These are phyloP conservation scores for Tetragonula clypearis DNA, from an alignment of 1,140 invertebrate species.

Conservation along the genomic window DNA sequence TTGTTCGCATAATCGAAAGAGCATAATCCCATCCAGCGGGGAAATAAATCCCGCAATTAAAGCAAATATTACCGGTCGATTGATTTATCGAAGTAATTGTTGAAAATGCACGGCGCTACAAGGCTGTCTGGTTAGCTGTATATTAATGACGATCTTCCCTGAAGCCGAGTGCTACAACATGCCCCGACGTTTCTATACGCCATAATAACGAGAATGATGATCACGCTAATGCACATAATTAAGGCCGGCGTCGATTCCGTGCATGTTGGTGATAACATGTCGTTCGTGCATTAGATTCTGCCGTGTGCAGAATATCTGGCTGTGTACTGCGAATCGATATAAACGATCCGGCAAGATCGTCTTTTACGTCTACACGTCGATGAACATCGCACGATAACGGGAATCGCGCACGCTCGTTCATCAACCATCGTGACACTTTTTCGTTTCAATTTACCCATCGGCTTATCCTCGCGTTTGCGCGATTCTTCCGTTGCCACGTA, in stretches of 20 bases:
- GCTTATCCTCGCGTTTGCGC: neutral
- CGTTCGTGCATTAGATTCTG: conserved; percentile 52
- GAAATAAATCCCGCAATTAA: conserved; percentile 29
- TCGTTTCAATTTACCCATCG: neutral
- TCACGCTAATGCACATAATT: conserved; percentile 62
- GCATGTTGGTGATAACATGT: conserved; percentile 47
- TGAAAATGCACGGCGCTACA: conserved; percentile 39
- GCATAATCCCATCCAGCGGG: neutral
- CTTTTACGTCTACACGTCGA: conserved; percentile 31
- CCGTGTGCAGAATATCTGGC: neutral
- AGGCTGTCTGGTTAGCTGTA: conserved; percentile 38
- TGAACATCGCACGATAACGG: conserved; percentile 52
- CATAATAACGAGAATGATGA: conserved; percentile 57
- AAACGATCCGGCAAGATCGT: conserved; percentile 52
- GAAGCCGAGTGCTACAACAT: conserved; percentile 34
- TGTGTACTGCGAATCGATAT: conserved; percentile 36
- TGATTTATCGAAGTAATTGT: conserved; percentile 51
- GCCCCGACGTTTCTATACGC: conserved; percentile 39
- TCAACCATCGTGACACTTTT: conserved; percentile 51
- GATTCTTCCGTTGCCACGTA: neutral
- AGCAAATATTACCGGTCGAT: conserved; percentile 15
- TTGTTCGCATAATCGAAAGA: too few species aligned
- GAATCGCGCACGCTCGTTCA: conserved; percentile 34
- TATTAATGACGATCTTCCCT: conserved; percentile 52
- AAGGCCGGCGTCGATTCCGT: conserved; percentile 47